Evolutionary conservation across 2,888 invertebrate species (phyloP).

Genomic region (Argyresthia goedartella): DNA sequence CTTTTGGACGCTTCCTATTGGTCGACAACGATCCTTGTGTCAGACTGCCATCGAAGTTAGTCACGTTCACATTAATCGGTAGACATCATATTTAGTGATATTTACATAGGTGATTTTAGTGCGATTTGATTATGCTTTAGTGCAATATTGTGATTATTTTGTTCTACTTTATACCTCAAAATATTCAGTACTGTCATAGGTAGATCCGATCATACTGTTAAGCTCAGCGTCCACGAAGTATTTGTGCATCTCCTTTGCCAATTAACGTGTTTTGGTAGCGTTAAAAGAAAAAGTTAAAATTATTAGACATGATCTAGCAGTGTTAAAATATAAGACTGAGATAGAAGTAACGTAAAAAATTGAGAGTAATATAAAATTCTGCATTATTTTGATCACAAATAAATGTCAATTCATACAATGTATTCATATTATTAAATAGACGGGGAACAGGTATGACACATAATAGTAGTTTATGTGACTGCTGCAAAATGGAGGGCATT

Average conservation of each 20-base stretch:
- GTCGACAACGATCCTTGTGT: no score
- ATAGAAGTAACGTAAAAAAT: background rate
- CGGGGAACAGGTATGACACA: no score
- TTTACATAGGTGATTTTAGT: conserved; percentile 11
- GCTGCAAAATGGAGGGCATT: no score
- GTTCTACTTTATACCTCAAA: conserved; percentile 47
- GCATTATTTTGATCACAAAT: no score
- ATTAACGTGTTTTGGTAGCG: conserved; percentile 62
- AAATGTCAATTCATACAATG: no score
- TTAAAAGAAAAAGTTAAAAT: conserved; percentile 56
- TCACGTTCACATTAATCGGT: no score
- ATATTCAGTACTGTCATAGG: conserved; percentile 70
- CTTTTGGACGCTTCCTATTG: no score
- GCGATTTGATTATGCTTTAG: conserved; percentile 11
- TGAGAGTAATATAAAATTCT: no score
- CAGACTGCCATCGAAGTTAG: no score
- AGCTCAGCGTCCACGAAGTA: conserved; percentile 87
- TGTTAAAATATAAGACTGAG: background rate
- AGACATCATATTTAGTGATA: background rate
- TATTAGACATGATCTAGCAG: background rate
- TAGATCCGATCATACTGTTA: conserved; percentile 79
- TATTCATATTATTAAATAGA: no score
- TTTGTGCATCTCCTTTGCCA: conserved; percentile 81
- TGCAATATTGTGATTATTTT: conserved; percentile 1
- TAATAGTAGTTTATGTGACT: no score